Evolutionary conservation across 2,113 vertebrate genomes (phyloP).

Genomic region (Aleadryas rufinucha): DNA sequence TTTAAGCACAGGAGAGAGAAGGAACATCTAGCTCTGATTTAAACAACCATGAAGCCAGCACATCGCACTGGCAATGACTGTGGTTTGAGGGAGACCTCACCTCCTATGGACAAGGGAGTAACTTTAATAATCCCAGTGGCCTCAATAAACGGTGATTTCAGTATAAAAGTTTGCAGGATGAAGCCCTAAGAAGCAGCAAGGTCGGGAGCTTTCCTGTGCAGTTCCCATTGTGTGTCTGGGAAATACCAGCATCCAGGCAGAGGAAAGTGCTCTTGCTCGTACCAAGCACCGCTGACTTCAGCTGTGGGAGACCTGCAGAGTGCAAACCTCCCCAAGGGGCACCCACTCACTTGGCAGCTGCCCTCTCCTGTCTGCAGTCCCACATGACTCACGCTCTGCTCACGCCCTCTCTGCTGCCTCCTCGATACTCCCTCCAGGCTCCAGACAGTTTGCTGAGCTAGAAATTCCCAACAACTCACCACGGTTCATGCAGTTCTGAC

Average conservation of each 20-base stretch:
- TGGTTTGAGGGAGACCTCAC: background rate
- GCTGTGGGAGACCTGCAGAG: conserved; percentile 38
- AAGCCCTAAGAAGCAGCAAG: background rate
- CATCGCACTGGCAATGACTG: background rate
- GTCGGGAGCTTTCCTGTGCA: background rate
- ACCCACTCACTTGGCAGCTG: conserved; percentile 49
- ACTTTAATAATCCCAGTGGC: background rate
- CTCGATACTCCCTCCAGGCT: background rate
- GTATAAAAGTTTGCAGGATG: background rate
- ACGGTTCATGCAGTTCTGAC: background rate
- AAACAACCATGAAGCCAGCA: background rate
- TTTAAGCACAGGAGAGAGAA: background rate
- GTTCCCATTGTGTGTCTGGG: background rate
- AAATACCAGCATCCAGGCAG: background rate
- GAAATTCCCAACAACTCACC: conserved; percentile 23
- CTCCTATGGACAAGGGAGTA: background rate
- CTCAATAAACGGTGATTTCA: background rate
- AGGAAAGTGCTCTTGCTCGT: background rate
- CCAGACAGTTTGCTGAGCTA: conserved; percentile 39
- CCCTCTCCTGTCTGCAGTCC: conserved; percentile 21
- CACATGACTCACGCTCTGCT: conserved; percentile 43
- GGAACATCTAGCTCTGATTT: background rate
- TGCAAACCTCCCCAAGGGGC: conserved; percentile 34
- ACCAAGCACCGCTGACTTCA: conserved; percentile 26
- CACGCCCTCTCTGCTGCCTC: background rate